Conservation (phyloP, 2,113 vertebrate species). For the Vicugna pacos region DNA sequence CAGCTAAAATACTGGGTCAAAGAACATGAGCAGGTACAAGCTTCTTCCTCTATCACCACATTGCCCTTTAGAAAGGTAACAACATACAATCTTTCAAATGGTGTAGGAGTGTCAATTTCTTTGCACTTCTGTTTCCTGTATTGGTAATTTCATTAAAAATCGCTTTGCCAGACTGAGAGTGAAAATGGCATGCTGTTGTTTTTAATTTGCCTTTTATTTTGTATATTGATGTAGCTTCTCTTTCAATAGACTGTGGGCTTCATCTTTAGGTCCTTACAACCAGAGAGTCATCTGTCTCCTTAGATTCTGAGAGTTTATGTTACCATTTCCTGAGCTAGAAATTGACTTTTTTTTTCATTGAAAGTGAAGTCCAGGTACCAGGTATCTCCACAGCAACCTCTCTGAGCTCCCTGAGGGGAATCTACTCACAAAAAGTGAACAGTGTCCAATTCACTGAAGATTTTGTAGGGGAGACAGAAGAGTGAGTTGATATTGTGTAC, state of each 20-base stretch:
- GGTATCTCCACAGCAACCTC: conserved; percentile 44
- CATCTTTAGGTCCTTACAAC: conserved; percentile 28
- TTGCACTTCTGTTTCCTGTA: conserved; percentile 48
- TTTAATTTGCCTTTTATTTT: conserved; percentile 59
- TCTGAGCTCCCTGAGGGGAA: neutral
- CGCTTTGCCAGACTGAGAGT: conserved; percentile 45
- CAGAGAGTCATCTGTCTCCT: neutral
- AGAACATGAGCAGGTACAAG: neutral
- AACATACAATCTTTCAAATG: conserved; percentile 27
- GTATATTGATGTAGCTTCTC: conserved; percentile 41
- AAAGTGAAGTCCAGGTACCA: conserved; percentile 33
- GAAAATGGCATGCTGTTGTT: conserved; percentile 63
- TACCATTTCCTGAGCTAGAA: conserved; percentile 57
- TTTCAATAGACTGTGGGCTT: conserved; percentile 53
- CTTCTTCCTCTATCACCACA: neutral
- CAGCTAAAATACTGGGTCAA: conserved; percentile 22
- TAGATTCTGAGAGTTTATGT: neutral
- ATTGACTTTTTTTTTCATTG: conserved; percentile 35
- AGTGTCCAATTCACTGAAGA: conserved; percentile 5
- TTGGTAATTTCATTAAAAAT: conserved; percentile 69
- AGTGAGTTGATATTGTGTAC: neutral
- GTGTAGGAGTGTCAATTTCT: conserved; percentile 15
- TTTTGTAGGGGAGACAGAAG: conserved; percentile 4
- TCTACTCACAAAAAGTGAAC: conserved; percentile 56
- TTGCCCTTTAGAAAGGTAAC: conserved; percentile 43